These are phyloP conservation scores for Ahaetulla prasina DNA, from an alignment of 2,113 vertebrate genomes.

Conservation along the genomic window DNA sequence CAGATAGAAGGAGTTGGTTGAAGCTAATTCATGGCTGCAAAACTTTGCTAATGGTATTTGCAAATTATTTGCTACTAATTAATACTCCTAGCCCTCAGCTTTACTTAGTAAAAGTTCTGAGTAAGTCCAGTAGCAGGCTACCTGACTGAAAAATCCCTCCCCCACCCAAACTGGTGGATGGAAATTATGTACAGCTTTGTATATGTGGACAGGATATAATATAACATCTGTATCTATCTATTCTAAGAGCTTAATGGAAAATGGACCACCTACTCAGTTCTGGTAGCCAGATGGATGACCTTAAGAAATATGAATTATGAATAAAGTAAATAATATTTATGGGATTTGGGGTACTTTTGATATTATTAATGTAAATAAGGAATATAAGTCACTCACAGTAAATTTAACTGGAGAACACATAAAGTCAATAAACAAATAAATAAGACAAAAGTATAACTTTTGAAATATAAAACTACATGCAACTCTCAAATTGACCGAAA, in stretches of 20 bases:
- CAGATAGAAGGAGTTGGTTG: not conserved
- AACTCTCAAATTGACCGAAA: not conserved
- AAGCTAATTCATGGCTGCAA: not conserved
- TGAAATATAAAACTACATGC: not conserved
- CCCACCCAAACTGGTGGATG: not conserved
- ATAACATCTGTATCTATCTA: not conserved
- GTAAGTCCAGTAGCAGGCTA: not conserved
- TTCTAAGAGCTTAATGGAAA: too few relatives aligned
- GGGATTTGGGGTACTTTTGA: not conserved
- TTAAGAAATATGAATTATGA: not conserved
- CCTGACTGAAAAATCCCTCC: not conserved
- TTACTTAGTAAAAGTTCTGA: not conserved
- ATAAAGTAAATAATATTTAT: not conserved
- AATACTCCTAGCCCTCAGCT: not conserved
- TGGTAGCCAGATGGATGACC: not conserved
- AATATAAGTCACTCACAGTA: not conserved
- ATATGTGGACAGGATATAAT: too few relatives aligned
- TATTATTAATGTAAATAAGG: not conserved
- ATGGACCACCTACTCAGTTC: not conserved
- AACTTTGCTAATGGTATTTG: not conserved
- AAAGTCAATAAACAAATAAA: not conserved
- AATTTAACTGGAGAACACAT: not conserved
- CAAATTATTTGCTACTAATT: not conserved
- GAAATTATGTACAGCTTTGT: not conserved
- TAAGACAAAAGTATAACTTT: not conserved